Conservation (phyloP, 2,888 invertebrate species). For the Itoplectis maculator region DNA sequence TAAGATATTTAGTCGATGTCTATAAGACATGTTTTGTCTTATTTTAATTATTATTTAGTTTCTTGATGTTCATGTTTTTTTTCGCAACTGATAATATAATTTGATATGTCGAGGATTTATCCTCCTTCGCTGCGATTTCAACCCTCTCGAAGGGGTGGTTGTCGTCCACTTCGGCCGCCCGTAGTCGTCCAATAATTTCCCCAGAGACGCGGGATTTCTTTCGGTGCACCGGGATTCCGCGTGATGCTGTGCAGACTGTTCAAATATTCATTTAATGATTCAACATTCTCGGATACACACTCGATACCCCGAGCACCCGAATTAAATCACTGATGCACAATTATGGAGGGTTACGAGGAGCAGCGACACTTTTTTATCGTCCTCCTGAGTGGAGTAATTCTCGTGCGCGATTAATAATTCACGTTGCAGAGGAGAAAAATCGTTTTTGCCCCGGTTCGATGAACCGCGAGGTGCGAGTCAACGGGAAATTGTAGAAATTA, state of each 20-base stretch:
- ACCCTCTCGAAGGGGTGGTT: slow-evolving; percentile 19
- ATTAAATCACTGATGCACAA: slow-evolving; percentile 56
- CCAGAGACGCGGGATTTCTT: slow-evolving; percentile 23
- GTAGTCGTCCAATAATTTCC: slow-evolving; percentile 31
- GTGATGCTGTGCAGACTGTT: background rate
- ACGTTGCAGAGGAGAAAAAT: background rate
- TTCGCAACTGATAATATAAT: background rate
- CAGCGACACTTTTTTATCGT: slow-evolving; percentile 22
- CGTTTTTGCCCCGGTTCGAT: background rate
- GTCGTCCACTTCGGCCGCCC: background rate
- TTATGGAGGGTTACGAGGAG: slow-evolving; percentile 40
- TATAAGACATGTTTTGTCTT: background rate
- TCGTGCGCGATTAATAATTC: background rate
- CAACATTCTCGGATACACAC: background rate
- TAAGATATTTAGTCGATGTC: background rate
- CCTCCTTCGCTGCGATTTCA: background rate
- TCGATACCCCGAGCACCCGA: slow-evolving; percentile 12
- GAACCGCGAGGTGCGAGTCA: background rate
- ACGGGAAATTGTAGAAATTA: background rate
- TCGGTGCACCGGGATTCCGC: slow-evolving; percentile 2
- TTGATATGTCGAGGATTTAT: slow-evolving; percentile 3
- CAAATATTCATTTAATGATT: slow-evolving; percentile 32
- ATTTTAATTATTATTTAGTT: background rate
- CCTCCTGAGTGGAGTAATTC: slow-evolving; percentile 7
- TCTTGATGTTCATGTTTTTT: background rate